Evolutionary conservation across 1,140 invertebrate genomes (phyloP).

Genomic region (Megalopta genalis): DNA sequence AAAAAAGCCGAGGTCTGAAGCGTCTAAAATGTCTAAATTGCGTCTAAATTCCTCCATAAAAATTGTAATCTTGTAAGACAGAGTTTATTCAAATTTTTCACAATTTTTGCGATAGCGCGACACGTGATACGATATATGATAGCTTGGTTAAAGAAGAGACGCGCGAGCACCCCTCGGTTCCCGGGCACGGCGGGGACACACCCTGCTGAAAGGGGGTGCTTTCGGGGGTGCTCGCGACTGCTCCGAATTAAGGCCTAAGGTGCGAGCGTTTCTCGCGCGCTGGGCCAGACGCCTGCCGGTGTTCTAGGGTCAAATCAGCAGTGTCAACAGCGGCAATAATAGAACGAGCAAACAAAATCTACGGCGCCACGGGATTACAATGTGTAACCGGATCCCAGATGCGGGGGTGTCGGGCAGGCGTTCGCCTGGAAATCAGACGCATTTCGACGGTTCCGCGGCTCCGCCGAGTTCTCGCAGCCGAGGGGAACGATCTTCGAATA

Average conservation of each 20-base stretch:
- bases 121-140: no score
- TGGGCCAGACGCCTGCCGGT: slow-evolving; percentile 32
- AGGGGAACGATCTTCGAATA: no score
- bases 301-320: slow-evolving; percentile 58
- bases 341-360: slow-evolving; percentile 56
- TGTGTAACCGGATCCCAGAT: slow-evolving; percentile 22
- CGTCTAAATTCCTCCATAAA: no score
- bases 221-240: slow-evolving; percentile 3
- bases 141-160: no score
- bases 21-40: no score
- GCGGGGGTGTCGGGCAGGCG: neutral
- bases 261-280: slow-evolving; percentile 19
- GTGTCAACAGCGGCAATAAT: slow-evolving; percentile 57
- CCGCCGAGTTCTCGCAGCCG: neutral
- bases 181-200: neutral
- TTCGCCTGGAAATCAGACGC: neutral
- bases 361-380: slow-evolving; percentile 41
- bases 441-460: neutral
- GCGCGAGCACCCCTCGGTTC: no score
- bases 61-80: no score
- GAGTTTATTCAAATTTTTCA: no score
- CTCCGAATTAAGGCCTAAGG: slow-evolving; percentile 17
- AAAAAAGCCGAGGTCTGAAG: no score
- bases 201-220: no score
- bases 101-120: no score